A percentile compares a stretch with the other conserved stretches of the same genome.
Conservation (phyloP, 2,113 vertebrate genomes). For the Axis porcinus region DNA sequence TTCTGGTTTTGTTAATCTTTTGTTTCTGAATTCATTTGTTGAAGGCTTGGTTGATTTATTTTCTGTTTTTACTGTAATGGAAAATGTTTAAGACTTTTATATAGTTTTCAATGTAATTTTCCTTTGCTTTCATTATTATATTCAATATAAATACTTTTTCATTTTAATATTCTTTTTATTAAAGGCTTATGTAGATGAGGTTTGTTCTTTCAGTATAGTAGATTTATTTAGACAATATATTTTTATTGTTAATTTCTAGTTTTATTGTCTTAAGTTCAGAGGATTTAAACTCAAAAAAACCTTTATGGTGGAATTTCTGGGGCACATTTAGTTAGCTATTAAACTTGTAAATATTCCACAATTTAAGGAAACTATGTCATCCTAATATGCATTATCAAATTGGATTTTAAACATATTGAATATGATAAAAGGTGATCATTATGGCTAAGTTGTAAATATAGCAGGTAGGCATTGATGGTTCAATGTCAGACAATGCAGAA, state of each 20-base stretch:
- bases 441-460: background rate
- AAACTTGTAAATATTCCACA: background rate
- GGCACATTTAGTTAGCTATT: background rate
- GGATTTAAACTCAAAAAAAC: background rate
- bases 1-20: background rate
- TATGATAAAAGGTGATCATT: background rate
- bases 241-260: background rate
- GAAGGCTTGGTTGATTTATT: background rate
- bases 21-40: background rate
- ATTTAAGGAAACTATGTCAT: background rate
- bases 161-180: background rate
- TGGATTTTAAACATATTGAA: background rate
- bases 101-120: background rate
- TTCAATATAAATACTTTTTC: background rate
- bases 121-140: background rate
- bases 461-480: background rate
- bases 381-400: background rate
- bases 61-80: background rate
- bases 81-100: background rate
- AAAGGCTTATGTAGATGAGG: background rate
- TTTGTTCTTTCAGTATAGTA: background rate
- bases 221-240: background rate
- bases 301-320: background rate
- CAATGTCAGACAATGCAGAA: background rate
- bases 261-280: background rate